Base-by-base conservation (phyloP, 2,113 vertebrate species). In the Daubentonia madagascariensis region DNA sequence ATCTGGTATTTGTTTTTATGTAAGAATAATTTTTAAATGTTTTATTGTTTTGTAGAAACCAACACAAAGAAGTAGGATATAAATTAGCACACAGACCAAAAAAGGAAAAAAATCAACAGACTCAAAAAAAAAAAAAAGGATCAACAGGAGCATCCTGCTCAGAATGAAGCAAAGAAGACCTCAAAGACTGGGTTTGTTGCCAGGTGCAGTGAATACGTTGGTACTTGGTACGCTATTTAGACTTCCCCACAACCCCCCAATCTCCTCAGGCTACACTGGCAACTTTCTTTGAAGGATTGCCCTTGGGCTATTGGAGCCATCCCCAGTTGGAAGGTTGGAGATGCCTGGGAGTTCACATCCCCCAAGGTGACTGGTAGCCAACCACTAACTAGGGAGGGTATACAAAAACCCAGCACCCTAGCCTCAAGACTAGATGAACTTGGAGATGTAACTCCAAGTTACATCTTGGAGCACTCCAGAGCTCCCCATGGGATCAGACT, bases 1-100 rank as follows among this genome's bases (percentile, higher is more conserved):
- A 54, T 81, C 67, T 94, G 80, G 73, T 23, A 91, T 97, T 94
- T 96, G 40, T 40, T 91, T 86, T 85, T 75, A 7, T 22, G 65
- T 87, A 80, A 97, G 68, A 79, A 50, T 59, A 67, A 17, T 37
- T 23, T 92, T 52, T 8, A 59, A 75, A 12, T 3, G 70, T 78
- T 72, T 52, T 48, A 68, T 70, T 48, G 8, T 81, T 96, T 92
- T 45, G 3, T 75, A 68, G 40, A 88, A 76, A 59, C 45, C 59
- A 93, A 88, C 25, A 54, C 57, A 93, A 87, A 35, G 40, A 89
- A 50, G 40, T 52, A 67, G 0, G 17, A 28, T 83, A 57, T 80
- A 85, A 61, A 80, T 76, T 68, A 89, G 50, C 23, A 83, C 68
- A 89, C 23, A 50, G 54, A 89, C 14, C 22, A 61, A 78, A 57